Base-by-base conservation (phyloP, 2,797 vertebrate genomes). In the Microhierax caerulescens region DNA sequence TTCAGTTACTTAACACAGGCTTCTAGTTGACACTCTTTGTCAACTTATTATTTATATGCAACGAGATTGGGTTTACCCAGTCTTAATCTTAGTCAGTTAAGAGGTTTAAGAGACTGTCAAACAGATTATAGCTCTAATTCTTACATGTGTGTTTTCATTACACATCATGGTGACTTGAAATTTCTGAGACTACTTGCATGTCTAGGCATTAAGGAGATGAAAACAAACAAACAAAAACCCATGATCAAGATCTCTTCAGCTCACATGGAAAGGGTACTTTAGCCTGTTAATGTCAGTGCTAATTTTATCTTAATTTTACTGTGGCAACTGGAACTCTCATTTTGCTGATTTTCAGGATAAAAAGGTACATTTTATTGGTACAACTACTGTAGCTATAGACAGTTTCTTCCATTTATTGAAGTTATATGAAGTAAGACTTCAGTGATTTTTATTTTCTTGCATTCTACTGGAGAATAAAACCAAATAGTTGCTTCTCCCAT, bases 91-190 rank as follows among this genome's bases (percentile, higher is more conserved):
- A 63, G 80, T 47, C 70, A 41, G 59, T 48, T 95, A 89, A 96
- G 80, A 95, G 48, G 64, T 87, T 95, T 89, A 92, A 68, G 81
- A 83, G 70, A 27, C 77, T 87, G 81, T 54, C 85, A 85, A 82
- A 84, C 68, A 90, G 93, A 87, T 94, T 81, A 91, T 82, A 90
- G 83, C 68, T 97, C 78, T 92, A 82, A 92, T 85, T 93, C 95
- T 94, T 61, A 50, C 6, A n/a, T 77, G 54, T 82, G 81, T 94
- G 80, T 57, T 95, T 93, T 94, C 63, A 65, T 93, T 94, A 91
- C 36, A 43, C 22, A 54, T 19, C 1, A 2, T 7, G 64, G 37
- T 91, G 93, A 95, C 94, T 95, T 94, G 92, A 94, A 96, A 88
- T 88, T 91, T 53, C n/a, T 80, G 74, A 65, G 86, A 59, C 84